Percentiles rank a stretch among this genome's conserved stretches.
Conservation (phyloP, 2,797 vertebrate species). For the Thamnophis elegans region DNA sequence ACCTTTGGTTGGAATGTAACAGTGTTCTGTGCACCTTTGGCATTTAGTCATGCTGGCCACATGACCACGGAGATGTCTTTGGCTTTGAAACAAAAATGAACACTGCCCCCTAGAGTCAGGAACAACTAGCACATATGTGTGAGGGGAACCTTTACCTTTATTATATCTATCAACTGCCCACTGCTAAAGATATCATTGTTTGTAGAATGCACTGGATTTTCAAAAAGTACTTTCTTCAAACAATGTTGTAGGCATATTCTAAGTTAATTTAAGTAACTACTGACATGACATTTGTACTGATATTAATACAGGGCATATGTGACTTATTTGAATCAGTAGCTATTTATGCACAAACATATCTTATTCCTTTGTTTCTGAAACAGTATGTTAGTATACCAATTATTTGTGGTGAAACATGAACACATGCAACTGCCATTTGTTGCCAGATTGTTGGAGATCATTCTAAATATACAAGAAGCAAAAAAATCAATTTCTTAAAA, state of each 20-base stretch:
- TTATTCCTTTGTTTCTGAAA: neutral
- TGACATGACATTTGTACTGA: neutral
- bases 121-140: too few relatives aligned
- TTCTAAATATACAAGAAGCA: neutral
- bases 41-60: too few relatives aligned
- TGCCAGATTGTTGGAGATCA: neutral
- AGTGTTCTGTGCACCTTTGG: too few relatives aligned
- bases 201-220: neutral
- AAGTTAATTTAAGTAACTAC: neutral
- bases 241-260: neutral
- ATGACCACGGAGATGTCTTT: too few relatives aligned
- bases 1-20: too few relatives aligned
- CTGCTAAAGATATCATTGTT: neutral
- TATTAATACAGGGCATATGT: neutral
- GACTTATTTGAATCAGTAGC: neutral
- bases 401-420: neutral
- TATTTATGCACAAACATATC: too few relatives aligned
- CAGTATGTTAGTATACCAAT: neutral
- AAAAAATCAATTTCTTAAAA: neutral
- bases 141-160: too few relatives aligned
- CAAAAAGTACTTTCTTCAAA: neutral
- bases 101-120: too few relatives aligned
- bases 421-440: neutral
- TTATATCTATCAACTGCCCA: too few relatives aligned
- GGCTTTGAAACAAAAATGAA: too few relatives aligned